A percentile compares a stretch with the other conserved stretches of the same genome.
Conservation (phyloP, 2,797 vertebrate species). For the Syngnathus acus region DNA sequence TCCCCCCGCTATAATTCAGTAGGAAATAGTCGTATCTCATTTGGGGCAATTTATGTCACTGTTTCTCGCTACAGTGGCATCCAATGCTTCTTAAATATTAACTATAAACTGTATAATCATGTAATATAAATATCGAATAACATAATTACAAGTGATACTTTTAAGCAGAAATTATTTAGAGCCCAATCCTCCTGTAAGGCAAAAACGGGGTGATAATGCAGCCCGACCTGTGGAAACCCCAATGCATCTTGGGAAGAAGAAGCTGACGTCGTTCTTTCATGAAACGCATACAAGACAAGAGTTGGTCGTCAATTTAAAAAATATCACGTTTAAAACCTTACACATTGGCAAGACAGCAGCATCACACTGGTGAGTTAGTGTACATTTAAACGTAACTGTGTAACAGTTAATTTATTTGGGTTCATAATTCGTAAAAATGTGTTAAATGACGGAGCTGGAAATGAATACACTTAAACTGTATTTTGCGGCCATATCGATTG, state of each 20-base stretch:
- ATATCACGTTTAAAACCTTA: neutral
- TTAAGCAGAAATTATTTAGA: neutral
- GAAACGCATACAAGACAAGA: constrained; percentile 24
- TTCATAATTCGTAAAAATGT: neutral
- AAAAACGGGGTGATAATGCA: accelerated
- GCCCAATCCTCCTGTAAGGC: constrained; percentile 7
- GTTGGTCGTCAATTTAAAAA: constrained; percentile 19
- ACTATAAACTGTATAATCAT: neutral
- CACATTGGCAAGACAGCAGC: neutral
- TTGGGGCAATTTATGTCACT: too few relatives aligned
- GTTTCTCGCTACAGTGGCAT: too few relatives aligned
- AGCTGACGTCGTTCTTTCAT: constrained; percentile 27
- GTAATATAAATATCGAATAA: neutral
- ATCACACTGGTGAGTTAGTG: constrained; percentile 36
- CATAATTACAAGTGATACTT: neutral
- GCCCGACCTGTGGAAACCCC: constrained; percentile 19
- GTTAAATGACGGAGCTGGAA: neutral
- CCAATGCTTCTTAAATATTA: neutral
- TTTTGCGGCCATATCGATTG: neutral
- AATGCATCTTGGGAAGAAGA: constrained; percentile 74
- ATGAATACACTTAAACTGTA: neutral
- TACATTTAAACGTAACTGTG: too few relatives aligned
- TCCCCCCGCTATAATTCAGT: too few relatives aligned
- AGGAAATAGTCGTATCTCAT: too few relatives aligned
- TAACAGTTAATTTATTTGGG: too few relatives aligned